Conservation (phyloP, 2,888 invertebrate genomes). For the Alitta virens region DNA sequence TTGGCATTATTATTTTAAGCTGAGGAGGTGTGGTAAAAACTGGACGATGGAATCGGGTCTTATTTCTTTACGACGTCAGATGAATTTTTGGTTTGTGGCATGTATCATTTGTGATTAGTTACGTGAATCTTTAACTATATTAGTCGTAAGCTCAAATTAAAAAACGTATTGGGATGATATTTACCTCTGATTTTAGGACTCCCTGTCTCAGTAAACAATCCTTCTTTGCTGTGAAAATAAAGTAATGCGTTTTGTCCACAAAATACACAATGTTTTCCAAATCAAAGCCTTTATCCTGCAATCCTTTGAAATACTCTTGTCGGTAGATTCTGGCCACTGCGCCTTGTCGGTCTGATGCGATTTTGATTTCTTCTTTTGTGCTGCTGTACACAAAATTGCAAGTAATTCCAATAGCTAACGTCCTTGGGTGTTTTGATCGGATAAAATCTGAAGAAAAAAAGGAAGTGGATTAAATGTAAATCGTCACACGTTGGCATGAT, state of each 20-base stretch:
- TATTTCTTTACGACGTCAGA: too few species aligned
- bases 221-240: constrained; percentile 98
- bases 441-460: constrained; percentile 62
- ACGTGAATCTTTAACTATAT: too few species aligned
- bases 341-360: constrained; percentile 80
- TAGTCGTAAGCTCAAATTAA: too few species aligned
- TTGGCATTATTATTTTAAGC: too few species aligned
- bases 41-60: too few species aligned
- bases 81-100: too few species aligned
- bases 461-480: background rate
- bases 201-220: constrained; percentile 82
- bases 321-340: constrained; percentile 92
- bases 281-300: constrained; percentile 84
- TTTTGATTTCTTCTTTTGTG: constrained; percentile 78
- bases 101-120: too few species aligned
- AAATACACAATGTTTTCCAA: constrained; percentile 97
- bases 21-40: too few species aligned
- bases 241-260: constrained; percentile 96
- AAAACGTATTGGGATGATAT: background rate
- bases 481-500: background rate
- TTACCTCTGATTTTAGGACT: constrained; percentile 70
- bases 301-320: constrained; percentile 86
- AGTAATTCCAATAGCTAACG: constrained; percentile 94
- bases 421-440: constrained; percentile 88
- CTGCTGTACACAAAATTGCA: constrained; percentile 93